These are phyloP conservation scores for Oreochromis tanganicae DNA, from an alignment of 2,113 vertebrate species.

Conservation along the genomic window DNA sequence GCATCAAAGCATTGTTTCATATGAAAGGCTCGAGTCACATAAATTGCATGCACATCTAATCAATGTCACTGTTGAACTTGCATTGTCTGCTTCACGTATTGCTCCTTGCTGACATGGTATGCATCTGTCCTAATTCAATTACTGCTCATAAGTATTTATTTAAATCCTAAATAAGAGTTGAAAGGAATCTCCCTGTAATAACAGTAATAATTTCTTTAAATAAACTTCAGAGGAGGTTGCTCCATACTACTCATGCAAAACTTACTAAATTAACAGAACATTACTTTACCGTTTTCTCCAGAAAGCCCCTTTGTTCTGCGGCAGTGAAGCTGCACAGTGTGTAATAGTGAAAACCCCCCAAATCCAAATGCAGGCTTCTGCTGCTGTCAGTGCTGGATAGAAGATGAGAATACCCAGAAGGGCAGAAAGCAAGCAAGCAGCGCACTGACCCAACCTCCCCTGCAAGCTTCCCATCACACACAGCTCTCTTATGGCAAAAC, in stretches of 20 bases:
- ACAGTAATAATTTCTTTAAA: neutral
- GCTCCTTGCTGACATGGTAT: neutral
- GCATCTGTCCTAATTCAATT: neutral
- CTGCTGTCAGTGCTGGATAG: slow-evolving; percentile 4
- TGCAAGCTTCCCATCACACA: slow-evolving; percentile 55
- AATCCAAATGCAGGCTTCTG: neutral
- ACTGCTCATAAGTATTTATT: neutral
- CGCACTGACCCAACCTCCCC: slow-evolving; percentile 54
- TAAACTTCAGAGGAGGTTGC: neutral
- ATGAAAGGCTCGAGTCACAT: neutral
- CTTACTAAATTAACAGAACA: neutral
- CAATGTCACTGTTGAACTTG: neutral
- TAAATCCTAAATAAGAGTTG: neutral
- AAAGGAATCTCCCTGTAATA: neutral
- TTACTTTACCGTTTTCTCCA: slow-evolving; percentile 35
- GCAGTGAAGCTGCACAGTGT: neutral
- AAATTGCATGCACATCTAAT: neutral
- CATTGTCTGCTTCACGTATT: neutral
- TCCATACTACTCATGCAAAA: neutral
- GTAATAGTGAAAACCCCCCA: neutral
- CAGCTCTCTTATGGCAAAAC: slow-evolving; percentile 35
- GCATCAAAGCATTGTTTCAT: neutral
- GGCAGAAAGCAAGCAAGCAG: slow-evolving; percentile 11
- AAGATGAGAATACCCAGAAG: slow-evolving; percentile 12
- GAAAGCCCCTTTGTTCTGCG: neutral